phyloP scores from a whole-genome alignment of 2,797 vertebrate species.

The Pangasius djambal region DNA sequence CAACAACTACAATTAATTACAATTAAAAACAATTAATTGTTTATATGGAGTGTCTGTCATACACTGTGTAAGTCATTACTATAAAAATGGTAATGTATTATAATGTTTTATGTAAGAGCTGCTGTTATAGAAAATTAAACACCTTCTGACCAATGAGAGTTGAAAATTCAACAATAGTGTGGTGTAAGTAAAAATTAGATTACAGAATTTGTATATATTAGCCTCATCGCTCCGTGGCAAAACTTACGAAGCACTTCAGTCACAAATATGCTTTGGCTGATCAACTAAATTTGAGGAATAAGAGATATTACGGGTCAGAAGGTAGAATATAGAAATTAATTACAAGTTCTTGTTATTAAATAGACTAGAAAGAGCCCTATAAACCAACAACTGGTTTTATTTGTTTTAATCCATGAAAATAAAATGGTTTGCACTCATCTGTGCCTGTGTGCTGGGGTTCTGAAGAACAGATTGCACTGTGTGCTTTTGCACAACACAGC shows the following conservation, averaged over 20 bases:
- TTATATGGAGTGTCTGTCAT: neutral
- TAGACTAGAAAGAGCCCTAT: neutral
- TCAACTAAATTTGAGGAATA: neutral
- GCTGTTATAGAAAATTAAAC: neutral
- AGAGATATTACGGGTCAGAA: neutral
- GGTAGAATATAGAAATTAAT: neutral
- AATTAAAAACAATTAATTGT: neutral
- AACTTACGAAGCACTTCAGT: neutral
- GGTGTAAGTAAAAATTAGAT: neutral
- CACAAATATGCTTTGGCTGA: neutral
- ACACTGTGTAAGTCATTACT: neutral
- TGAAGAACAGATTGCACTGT: conserved; percentile 65
- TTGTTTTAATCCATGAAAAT: neutral
- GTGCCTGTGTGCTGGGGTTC: conserved; percentile 55
- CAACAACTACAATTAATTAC: neutral
- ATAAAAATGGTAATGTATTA: neutral
- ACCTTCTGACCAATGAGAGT: neutral
- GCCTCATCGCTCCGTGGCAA: neutral
- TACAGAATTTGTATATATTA: neutral
- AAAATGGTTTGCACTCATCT: conserved; percentile 38
- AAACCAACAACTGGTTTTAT: neutral
- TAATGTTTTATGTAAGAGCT: neutral
- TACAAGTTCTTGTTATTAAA: no score
- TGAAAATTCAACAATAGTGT: neutral
- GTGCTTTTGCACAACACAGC: conserved; percentile 60